Evolutionary conservation across 1,140 invertebrate species (phyloP).

Genomic region (Aplysia californica): DNA sequence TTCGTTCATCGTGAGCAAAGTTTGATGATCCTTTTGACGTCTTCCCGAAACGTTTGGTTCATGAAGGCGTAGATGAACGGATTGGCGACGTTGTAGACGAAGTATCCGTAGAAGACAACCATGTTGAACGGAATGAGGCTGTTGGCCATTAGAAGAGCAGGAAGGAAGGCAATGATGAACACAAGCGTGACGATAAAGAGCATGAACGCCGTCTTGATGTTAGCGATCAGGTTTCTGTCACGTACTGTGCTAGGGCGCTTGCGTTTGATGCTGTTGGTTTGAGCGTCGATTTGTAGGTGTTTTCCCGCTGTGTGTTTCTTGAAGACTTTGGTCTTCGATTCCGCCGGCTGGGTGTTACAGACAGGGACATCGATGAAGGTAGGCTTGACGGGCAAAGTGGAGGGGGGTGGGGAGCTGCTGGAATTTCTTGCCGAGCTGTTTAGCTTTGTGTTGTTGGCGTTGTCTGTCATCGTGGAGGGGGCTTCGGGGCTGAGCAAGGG

Average conservation of each 20-base stretch:
- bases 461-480: too few species aligned
- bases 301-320: too few species aligned
- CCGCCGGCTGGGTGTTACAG: too few species aligned
- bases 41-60: conserved; percentile 41
- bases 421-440: background rate
- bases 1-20: too few species aligned
- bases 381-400: background rate
- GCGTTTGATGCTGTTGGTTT: background rate
- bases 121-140: conserved; percentile 26
- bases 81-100: conserved; percentile 46
- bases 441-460: too few species aligned
- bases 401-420: background rate
- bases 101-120: conserved; percentile 46
- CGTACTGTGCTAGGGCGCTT: conserved; percentile 5
- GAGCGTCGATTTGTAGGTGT: conserved; percentile 10
- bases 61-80: conserved; percentile 49
- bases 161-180: conserved; percentile 46
- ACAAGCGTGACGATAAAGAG: conserved; percentile 49
- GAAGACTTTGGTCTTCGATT: too few species aligned
- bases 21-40: too few species aligned
- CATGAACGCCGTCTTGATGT: conserved; percentile 47
- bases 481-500: too few species aligned
- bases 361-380: background rate
- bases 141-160: conserved; percentile 41
- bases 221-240: conserved; percentile 37